phyloP scores from a whole-genome alignment of 2,113 vertebrate genomes.

The Scomber colias region DNA sequence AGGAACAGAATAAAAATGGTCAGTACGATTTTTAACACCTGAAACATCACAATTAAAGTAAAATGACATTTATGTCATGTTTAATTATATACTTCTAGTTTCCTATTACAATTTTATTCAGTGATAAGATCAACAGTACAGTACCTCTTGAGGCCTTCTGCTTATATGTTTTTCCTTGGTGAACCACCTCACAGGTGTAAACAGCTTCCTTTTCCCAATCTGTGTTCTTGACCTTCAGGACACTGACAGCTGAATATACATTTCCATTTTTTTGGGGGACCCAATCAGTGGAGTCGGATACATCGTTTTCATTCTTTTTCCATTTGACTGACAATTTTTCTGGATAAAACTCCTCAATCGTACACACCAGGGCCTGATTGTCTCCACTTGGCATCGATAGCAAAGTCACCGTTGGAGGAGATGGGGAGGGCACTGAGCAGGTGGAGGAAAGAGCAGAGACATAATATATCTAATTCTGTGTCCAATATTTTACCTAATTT shows the following conservation, averaged over 20 bases:
- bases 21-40: not conserved
- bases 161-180: not conserved
- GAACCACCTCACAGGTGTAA: conserved; percentile 26
- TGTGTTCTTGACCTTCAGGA: not conserved
- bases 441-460: not conserved
- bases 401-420: no score
- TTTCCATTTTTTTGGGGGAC: not conserved
- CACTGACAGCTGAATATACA: conserved; percentile 6
- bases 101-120: no score
- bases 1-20: not conserved
- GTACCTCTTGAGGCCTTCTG: no score
- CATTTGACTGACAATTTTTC: not conserved
- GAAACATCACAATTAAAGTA: no score
- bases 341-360: not conserved
- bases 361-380: no score
- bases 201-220: conserved; percentile 30
- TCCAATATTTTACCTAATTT: no score
- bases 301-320: not conserved
- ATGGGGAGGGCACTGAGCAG: not conserved
- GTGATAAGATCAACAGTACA: no score
- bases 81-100: no score
- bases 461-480: not conserved
- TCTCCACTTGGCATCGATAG: no score
- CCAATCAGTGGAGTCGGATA: not conserved
- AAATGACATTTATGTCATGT: no score